Evolutionary conservation across 2,888 invertebrate genomes (phyloP), one percentile per base, ranked within the genome.

Genomic region (Sialis fuliginosa): DNA sequence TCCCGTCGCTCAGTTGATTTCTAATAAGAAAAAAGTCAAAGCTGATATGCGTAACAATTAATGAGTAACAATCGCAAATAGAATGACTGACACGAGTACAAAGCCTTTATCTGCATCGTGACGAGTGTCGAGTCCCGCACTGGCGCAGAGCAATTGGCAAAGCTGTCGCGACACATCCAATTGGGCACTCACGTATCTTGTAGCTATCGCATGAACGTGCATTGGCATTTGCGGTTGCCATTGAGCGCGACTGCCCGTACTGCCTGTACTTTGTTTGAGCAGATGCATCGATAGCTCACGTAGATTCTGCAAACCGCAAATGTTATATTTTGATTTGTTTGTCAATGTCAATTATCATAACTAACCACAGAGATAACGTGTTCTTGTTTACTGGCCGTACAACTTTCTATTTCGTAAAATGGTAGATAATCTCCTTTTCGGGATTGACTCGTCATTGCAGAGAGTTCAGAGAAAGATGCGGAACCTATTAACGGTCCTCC

Each of bases 341-440:
- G 31, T 30, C 42, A 12, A 39, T 32, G 32, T 10, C 10, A 39
- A 10, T 13, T 10, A 9, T 40, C n/a, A 33, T n/a, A 6, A 59
- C 72, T 66, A 55, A 84, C 84, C 60, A 88, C 88, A 6, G 88
- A 87, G 39, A 88, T 83, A 39, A 89, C 79, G 60, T 88, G 88
- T 57, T 89, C 89, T 63, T 89, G 87, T 56, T 85, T 85, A 55
- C 86, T 86, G 9, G 88, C 88, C 4, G 89, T 88, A 60, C 88
- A 88, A 39, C 81, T 81, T 63, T 89, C 88, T 9, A 80, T 70
- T 63, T 89, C 89, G 50, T 80, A 71, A 66, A 89, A 89, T 0
- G 88, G 89, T 55, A 89, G 65, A 49, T 73, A 61, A 57, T 80
- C 80, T 50, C 66, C 68, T 55, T 55, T 62, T 13, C 63, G 66